Evolutionary conservation across 92 coral and sea anemone species (phyloP), one percentile per base, ranked within the genome.

Genomic region (Muricea muricata): DNA sequence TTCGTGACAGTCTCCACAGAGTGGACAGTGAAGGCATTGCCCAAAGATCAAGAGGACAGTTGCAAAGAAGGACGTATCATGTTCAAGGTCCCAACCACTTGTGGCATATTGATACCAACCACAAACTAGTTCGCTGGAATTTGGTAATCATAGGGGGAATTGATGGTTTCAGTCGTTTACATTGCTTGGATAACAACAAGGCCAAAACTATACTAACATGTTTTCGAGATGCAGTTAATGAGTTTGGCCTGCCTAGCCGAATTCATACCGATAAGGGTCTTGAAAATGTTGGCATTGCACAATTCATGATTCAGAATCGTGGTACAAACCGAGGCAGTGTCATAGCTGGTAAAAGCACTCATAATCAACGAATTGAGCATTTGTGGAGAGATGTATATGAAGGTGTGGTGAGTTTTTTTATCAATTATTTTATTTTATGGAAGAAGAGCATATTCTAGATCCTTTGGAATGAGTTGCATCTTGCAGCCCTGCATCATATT

Each of bases 401-500:
- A 48, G 91, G 91, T 30, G 91, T 88, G 32, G 57, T 88, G 79
- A 52, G 91, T 82, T 76, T 39, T 87, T 80, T 63, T 81, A 87
- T 45, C 86, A 80, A 45, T 48, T 89, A 40, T 78, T 84, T 56
- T 90, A 86, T 65, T 89, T 89, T 80, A 65, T 85, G 74, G 83
- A 89, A 35, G 92, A 89, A 35, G 29, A 69, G 9, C 65, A 71
- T 18, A 48, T 83, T 35, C 72, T 87, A 13, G 89, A 90, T 67
- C 93, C 89, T 32, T 65, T 71, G n/a, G 23, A 86, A 91, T 80
- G 76, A 84, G 68, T 75, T 48, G 30, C 92, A 91, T 72, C 67
- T 91, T 61, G 88, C 88, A 61, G 92, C 94, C 14, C 89, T 88
- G 15, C 94, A 89, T 75, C 60, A 88, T 82, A 88, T 88, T 21